Conservation (phyloP, 2,113 vertebrate genomes). For the Lophura nycthemera region DNA sequence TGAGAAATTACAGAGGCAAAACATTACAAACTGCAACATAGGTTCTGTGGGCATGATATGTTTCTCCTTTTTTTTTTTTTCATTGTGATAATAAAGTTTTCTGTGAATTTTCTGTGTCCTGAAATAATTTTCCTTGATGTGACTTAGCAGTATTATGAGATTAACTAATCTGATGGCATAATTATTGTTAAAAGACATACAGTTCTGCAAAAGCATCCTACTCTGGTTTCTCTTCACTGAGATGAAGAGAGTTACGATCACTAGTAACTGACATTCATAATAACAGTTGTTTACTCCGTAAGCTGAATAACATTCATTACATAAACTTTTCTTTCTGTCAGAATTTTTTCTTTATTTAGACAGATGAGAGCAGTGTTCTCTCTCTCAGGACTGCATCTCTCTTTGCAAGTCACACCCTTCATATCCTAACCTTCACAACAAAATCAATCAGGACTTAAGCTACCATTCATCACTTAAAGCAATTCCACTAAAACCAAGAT, state of each 20-base stretch:
- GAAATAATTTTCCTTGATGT: neutral
- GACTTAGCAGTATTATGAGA: neutral
- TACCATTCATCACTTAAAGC: neutral
- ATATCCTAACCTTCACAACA: slow-evolving; percentile 40
- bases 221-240: neutral
- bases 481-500: neutral
- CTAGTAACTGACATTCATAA: slow-evolving; percentile 33
- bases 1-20: neutral
- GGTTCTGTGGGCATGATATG: neutral
- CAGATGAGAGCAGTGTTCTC: neutral
- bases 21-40: neutral
- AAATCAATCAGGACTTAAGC: slow-evolving; percentile 54
- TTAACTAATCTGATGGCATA: neutral
- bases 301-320: slow-evolving; percentile 44
- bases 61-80: neutral
- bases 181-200: neutral
- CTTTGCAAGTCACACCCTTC: slow-evolving; percentile 18
- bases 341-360: slow-evolving; percentile 28
- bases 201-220: neutral
- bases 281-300: slow-evolving; percentile 56
- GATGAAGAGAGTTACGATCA: slow-evolving; percentile 39
- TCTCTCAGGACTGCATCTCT: slow-evolving; percentile 26
- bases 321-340: slow-evolving; percentile 43
- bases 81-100: neutral
- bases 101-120: neutral